These are phyloP conservation scores for Mimumesa dahlbomi DNA, from an alignment of 2,888 invertebrate genomes.

Conservation along the genomic window DNA sequence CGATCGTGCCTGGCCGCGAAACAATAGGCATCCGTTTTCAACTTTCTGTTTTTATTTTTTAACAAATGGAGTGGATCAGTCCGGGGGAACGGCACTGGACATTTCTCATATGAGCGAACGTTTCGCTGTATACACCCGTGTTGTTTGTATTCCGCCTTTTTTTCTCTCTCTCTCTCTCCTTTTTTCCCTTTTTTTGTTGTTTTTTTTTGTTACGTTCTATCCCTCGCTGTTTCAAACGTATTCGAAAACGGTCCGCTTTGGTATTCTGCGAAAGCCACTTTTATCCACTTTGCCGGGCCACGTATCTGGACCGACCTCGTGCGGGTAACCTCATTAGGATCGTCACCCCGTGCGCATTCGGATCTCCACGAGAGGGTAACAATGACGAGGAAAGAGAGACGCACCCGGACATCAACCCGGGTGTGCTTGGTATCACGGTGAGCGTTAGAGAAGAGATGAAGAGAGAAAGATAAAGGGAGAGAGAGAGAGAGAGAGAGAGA, in stretches of 20 bases:
- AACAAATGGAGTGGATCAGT: constrained; percentile 34
- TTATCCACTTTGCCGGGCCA: constrained; percentile 34
- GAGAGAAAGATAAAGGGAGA: background rate
- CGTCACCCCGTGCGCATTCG: constrained; percentile 15
- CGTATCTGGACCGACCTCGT: constrained; percentile 15
- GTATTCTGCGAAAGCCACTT: constrained; percentile 25
- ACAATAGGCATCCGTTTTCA: constrained; percentile 32
- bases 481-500: background rate
- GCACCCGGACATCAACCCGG: too few relatives aligned
- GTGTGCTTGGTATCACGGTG: too few relatives aligned
- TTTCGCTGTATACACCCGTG: background rate
- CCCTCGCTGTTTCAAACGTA: background rate
- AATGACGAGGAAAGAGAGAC: constrained; percentile 11
- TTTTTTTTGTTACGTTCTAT: too few relatives aligned
- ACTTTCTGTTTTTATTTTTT: constrained; percentile 35
- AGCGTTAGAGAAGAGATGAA: background rate
- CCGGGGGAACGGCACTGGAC: background rate
- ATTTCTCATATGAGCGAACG: constrained; percentile 16
- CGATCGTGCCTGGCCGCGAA: constrained; percentile 14
- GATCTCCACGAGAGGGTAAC: constrained; percentile 8
- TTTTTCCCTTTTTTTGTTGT: background rate
- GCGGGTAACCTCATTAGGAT: constrained; percentile 49
- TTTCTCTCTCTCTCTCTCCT: background rate
- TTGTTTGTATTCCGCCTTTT: constrained; percentile 2
- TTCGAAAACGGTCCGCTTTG: constrained; percentile 12